Evolutionary conservation across 2,113 vertebrate species (phyloP).

Genomic region (Barbus barbus): DNA sequence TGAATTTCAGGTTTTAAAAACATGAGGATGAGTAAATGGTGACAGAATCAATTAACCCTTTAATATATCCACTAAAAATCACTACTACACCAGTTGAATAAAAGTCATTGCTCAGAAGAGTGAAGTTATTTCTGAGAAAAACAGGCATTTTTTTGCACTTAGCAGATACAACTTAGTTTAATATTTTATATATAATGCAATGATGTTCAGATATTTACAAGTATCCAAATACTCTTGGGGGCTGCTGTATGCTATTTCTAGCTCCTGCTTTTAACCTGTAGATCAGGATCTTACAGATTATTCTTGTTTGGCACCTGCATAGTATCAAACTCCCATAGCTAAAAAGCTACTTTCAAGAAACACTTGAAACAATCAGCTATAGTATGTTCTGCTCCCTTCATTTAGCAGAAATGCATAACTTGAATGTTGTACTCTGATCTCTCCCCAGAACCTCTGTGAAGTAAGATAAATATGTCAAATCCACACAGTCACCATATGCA

Average conservation of each 20-base stretch:
- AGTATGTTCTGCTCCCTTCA: not conserved
- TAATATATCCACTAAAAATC: not conserved
- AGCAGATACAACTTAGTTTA: not conserved
- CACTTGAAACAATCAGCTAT: not conserved
- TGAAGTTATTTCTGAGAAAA: not conserved
- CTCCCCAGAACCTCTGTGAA: slow-evolving; percentile 2
- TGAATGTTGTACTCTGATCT: not conserved
- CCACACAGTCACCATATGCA: slow-evolving; percentile 18
- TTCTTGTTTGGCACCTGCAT: not conserved
- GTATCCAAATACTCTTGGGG: not conserved
- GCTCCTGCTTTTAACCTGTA: not conserved
- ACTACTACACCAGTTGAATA: not conserved
- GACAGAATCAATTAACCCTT: not conserved
- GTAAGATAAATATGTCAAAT: slow-evolving; percentile 43
- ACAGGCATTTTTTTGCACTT: not conserved
- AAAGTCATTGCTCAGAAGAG: not conserved
- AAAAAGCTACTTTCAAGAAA: not conserved
- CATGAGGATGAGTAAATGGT: too few relatives aligned
- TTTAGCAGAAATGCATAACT: not conserved
- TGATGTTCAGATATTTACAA: not conserved
- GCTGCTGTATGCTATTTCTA: not conserved
- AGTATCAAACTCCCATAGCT: not conserved
- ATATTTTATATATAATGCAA: not conserved
- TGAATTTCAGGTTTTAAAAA: too few relatives aligned
- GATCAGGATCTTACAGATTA: not conserved